These are phyloP conservation scores for Hyperoplus immaculatus DNA, from an alignment of 2,797 vertebrate genomes.

Conservation along the genomic window DNA sequence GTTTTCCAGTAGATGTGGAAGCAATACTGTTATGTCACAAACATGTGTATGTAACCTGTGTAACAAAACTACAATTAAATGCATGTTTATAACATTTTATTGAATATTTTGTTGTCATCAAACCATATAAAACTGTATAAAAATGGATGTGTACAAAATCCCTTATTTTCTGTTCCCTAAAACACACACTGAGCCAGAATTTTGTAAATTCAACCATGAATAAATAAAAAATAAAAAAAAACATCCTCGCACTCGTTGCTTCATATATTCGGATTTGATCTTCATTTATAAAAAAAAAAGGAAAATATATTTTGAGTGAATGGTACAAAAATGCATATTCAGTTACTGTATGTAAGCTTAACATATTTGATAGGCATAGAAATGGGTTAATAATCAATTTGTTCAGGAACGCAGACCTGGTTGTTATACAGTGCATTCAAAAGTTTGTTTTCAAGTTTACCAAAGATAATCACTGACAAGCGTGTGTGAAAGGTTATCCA, in stretches of 20 bases:
- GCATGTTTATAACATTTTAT: conserved; percentile 8
- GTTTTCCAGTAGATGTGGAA: conserved; percentile 34
- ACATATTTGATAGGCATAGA: conserved; percentile 60
- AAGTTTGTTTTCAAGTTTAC: conserved; percentile 54
- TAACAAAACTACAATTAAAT: conserved; percentile 11
- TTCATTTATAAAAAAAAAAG: conserved; percentile 55
- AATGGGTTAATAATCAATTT: conserved; percentile 52
- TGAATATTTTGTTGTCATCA: conserved; percentile 31
- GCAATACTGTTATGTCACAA: conserved; percentile 45
- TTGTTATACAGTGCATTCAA: conserved; percentile 68
- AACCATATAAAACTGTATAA: conserved; percentile 68
- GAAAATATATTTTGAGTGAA: conserved; percentile 46
- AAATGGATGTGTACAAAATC: conserved; percentile 67
- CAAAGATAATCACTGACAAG: conserved; percentile 45
- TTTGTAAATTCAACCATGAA: conserved; percentile 63
- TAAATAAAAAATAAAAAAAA: conserved; percentile 68
- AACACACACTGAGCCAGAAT: conserved; percentile 49
- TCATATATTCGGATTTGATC: conserved; percentile 50
- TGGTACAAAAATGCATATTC: conserved; percentile 46
- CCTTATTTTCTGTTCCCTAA: conserved; percentile 74
- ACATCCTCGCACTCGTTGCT: conserved; percentile 35
- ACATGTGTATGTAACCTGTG: conserved; percentile 18
- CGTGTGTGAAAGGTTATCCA: conserved; percentile 23
- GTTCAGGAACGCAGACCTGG: conserved; percentile 60
- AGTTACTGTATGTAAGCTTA: conserved; percentile 44